A percentile compares a stretch with the other conserved stretches of the same genome.
phyloP scores from a whole-genome alignment of 30 jellyfish, hydroid and myxozoan species.

The Nemopilema nomurai region DNA sequence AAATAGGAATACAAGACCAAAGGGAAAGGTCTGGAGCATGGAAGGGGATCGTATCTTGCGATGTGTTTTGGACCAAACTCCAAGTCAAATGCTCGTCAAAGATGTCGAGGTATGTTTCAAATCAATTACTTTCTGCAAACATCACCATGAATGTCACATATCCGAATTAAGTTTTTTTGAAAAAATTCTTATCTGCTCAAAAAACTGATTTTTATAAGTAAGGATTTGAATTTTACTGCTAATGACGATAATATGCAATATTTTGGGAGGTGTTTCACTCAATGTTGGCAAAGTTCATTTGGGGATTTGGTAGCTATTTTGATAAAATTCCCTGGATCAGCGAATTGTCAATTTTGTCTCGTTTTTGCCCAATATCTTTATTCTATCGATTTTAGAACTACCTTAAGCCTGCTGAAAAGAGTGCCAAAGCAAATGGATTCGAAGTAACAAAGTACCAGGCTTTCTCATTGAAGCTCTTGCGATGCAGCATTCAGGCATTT shows the following conservation, averaged over 20 bases:
- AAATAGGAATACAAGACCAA: neutral
- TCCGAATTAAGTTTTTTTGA: neutral
- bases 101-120: constrained; percentile 55
- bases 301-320: neutral
- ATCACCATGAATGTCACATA: neutral
- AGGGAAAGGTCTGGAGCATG: neutral
- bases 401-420: constrained; percentile 33
- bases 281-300: no score
- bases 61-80: constrained; percentile 17
- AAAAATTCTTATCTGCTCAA: no score
- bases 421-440: neutral
- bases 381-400: constrained; percentile 22
- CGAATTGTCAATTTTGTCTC: neutral
- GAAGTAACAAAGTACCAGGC: constrained; percentile 38
- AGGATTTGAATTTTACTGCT: no score
- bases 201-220: no score
- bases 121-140: neutral
- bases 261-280: no score
- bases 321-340: neutral
- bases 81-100: constrained; percentile 22
- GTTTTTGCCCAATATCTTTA: neutral
- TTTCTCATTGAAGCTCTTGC: constrained; percentile 42
- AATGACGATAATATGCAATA: no score
- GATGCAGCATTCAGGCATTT: constrained; percentile 65
- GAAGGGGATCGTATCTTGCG: constrained; percentile 72